A percentile compares a stretch with the other conserved stretches of the same genome.
phyloP scores from a whole-genome alignment of 2,113 vertebrate species.

The Pedetes capensis region DNA sequence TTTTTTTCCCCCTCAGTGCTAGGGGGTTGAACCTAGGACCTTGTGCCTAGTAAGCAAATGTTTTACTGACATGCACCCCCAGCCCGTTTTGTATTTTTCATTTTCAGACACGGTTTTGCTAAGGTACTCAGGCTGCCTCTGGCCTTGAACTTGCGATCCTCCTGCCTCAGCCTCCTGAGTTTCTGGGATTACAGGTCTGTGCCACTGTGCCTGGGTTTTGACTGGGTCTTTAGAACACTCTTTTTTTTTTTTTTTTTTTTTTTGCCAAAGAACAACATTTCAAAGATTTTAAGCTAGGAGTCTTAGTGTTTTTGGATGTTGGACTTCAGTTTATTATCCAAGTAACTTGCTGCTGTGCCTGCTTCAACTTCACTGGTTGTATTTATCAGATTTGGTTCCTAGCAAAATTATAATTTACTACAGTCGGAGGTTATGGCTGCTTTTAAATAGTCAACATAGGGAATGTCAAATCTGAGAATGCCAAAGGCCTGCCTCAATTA shows the following conservation, averaged over 20 bases:
- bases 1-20: too few species aligned
- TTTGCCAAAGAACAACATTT: slow-evolving; percentile 3
- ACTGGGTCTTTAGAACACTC: not conserved
- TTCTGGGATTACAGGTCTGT: too few species aligned
- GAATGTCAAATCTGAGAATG: not conserved
- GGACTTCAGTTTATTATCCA: not conserved
- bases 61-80: too few species aligned
- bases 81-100: too few species aligned
- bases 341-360: not conserved
- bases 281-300: not conserved
- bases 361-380: not conserved
- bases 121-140: too few species aligned
- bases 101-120: too few species aligned
- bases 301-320: not conserved
- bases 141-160: too few species aligned
- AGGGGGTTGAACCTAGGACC: too few species aligned
- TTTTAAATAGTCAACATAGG: not conserved
- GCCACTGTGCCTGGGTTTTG: too few species aligned
- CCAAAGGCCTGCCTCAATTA: not conserved
- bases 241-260: not conserved
- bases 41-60: too few species aligned
- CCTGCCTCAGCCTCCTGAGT: too few species aligned
- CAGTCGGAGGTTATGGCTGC: not conserved
- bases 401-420: not conserved
- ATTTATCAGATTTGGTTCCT: not conserved